Base-by-base conservation (phyloP, 2,888 invertebrate genomes). In the Tuta absoluta region DNA sequence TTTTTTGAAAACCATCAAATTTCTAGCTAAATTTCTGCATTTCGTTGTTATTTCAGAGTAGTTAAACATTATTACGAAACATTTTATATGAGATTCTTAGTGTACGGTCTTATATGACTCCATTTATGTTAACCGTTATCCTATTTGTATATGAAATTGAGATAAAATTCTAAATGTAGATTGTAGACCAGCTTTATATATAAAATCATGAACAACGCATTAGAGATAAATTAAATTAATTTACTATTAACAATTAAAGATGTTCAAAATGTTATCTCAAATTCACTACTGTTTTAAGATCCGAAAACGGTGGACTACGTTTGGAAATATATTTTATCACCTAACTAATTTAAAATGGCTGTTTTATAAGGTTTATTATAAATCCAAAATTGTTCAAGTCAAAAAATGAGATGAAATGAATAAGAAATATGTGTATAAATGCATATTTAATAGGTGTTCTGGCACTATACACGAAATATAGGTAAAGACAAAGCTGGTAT, bases 1-100 rank as follows among this genome's bases (percentile, higher is more conserved):
- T 33, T 33, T 45, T 12, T 45, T 45, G 45, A n/a, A 45, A 45
- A 45, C 45, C n/a, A 45, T 45, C 17, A n/a, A 45, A 45, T 45
- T 49, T 49, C 49, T 49, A 49, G 23, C 49, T 21, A 49, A 49
- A 21, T 49, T 49, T 21, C 23, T 53, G 51, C 14, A 23, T 23
- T 51, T 53, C 51, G 51, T 53, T 53, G 51, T 53, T 23, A 53
- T 24, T 53, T 23, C 23, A 12, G 51, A 53, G 7, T 53, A 53
- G 12, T 24, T 24, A 53, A 53, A 53, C 51, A 23, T 23, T 53
- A 53, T 14, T 2, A 24, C 49, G 23, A 51, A 12, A 53, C 23
- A 23, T 24, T 53, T 53, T 24, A 7, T 49, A 23, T 53, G 23
- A 45, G 45, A 45, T 45, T 45, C 45, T 45, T 45, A 45, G 1